Evolutionary conservation across 2,888 invertebrate species (phyloP).

Genomic region (Mythimna vitellina): DNA sequence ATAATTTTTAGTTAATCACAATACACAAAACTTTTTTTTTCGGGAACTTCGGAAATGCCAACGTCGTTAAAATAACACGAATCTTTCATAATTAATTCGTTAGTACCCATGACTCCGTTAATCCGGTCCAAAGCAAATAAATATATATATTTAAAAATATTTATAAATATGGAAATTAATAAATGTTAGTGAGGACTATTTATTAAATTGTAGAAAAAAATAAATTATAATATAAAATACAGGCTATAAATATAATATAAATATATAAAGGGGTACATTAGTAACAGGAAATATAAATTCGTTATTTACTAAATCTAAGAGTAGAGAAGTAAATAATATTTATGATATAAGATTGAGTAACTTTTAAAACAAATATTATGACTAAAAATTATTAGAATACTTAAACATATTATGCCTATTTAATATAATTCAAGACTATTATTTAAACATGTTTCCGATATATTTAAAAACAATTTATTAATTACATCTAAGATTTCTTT

Average conservation of each 20-base stretch:
- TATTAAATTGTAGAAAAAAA: slow-evolving; percentile 7
- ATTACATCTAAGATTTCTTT: slow-evolving; percentile 79
- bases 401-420: slow-evolving; percentile 33
- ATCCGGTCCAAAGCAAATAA: slow-evolving; percentile 44
- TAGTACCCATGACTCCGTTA: slow-evolving; percentile 50
- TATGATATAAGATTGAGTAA: slow-evolving; percentile 37
- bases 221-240: slow-evolving; percentile 23
- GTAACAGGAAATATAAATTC: slow-evolving; percentile 36
- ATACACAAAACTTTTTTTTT: slow-evolving; percentile 68
- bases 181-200: slow-evolving; percentile 36
- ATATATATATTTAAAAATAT: slow-evolving; percentile 17
- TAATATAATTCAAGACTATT: slow-evolving; percentile 32
- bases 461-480: slow-evolving; percentile 47
- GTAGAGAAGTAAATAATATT: slow-evolving; percentile 29
- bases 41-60: slow-evolving; percentile 62
- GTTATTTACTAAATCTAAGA: slow-evolving; percentile 25
- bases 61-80: slow-evolving; percentile 50
- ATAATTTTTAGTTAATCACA: slow-evolving; percentile 76
- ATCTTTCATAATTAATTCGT: slow-evolving; percentile 59
- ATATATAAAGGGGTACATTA: slow-evolving; percentile 38
- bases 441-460: slow-evolving; percentile 30
- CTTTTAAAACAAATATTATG: slow-evolving; percentile 33
- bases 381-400: slow-evolving; percentile 38
- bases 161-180: slow-evolving; percentile 28
- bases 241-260: slow-evolving; percentile 25